These are phyloP conservation scores for Luidia sarsii DNA, from an alignment of 53 echinoderm and acorn worm genomes.

Conservation along the genomic window DNA sequence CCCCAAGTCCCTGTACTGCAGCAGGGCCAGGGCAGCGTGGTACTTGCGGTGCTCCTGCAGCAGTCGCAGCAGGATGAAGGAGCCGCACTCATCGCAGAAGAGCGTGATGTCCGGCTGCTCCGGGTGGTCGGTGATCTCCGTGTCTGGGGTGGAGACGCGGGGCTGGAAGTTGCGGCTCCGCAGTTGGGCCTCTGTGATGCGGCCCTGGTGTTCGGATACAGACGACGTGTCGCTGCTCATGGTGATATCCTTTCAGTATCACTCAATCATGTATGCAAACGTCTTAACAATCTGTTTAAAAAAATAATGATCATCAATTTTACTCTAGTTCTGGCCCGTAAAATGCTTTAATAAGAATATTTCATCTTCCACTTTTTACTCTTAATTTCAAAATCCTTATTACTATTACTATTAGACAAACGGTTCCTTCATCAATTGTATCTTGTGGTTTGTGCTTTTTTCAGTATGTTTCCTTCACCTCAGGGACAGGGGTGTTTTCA, in stretches of 20 bases:
- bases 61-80: conserved; percentile 64
- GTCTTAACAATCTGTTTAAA: not conserved
- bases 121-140: conserved; percentile 57
- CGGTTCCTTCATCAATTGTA: too few species aligned
- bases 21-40: conserved; percentile 68
- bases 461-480: too few species aligned
- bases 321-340: too few species aligned
- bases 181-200: conserved; percentile 59
- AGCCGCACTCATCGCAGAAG: conserved; percentile 77
- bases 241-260: not conserved
- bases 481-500: too few species aligned
- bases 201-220: conserved; percentile 68
- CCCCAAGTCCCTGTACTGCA: conserved; percentile 64
- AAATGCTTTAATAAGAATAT: too few species aligned
- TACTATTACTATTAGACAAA: too few species aligned
- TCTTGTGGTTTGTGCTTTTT: too few species aligned
- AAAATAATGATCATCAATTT: too few species aligned
- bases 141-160: conserved; percentile 82
- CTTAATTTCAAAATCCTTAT: too few species aligned
- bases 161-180: conserved; percentile 58
- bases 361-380: too few species aligned
- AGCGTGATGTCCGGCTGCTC: conserved; percentile 86
- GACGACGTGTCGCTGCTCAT: conserved; percentile 94
- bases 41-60: conserved; percentile 80
- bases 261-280: too few species aligned